Percentiles rank a stretch among this genome's conserved stretches.
These are phyloP conservation scores for Halichoerus grypus DNA, from an alignment of 2,113 vertebrate species.

Conservation along the genomic window DNA sequence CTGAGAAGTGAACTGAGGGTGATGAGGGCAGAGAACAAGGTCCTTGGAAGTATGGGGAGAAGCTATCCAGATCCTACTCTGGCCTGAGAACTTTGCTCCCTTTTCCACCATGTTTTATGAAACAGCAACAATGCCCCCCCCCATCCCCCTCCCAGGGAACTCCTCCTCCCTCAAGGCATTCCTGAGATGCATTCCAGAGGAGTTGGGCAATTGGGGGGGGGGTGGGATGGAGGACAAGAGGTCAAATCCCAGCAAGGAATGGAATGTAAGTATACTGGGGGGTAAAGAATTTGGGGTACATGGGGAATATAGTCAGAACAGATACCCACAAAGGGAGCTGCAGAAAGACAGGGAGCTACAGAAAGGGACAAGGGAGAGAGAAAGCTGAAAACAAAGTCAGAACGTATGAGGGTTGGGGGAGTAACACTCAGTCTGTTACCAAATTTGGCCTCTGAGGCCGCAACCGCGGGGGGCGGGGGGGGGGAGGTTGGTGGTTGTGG, in stretches of 20 bases:
- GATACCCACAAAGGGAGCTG: conserved; percentile 27
- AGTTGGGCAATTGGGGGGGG: conserved; percentile 80
- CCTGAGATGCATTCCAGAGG: conserved; percentile 88
- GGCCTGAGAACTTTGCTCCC: conserved; percentile 38
- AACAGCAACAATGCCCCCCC: conserved; percentile 22
- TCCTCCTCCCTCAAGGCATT: conserved; percentile 83
- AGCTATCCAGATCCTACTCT: neutral
- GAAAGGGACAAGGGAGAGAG: conserved; percentile 5
- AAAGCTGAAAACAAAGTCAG: conserved; percentile 56
- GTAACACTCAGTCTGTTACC: conserved; percentile 80
- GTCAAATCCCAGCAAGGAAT: conserved; percentile 84
- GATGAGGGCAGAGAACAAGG: neutral
- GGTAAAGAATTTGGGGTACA: conserved; percentile 71
- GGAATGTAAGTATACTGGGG: conserved; percentile 74
- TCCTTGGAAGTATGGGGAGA: neutral
- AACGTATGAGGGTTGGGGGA: conserved; percentile 72
- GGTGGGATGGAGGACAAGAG: conserved; percentile 67
- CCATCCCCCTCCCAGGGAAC: conserved; percentile 58
- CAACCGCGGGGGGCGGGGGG: conserved; percentile 38
- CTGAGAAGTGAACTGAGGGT: neutral
- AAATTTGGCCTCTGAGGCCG: conserved; percentile 83
- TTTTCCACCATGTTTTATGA: conserved; percentile 48
- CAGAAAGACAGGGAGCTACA: conserved; percentile 11
- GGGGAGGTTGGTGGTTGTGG: conserved; percentile 46
- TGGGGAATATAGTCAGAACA: conserved; percentile 28